A percentile compares a stretch with the other conserved stretches of the same genome.
Conservation (phyloP, 2,113 vertebrate species). For the Oenanthe oenanthe region DNA sequence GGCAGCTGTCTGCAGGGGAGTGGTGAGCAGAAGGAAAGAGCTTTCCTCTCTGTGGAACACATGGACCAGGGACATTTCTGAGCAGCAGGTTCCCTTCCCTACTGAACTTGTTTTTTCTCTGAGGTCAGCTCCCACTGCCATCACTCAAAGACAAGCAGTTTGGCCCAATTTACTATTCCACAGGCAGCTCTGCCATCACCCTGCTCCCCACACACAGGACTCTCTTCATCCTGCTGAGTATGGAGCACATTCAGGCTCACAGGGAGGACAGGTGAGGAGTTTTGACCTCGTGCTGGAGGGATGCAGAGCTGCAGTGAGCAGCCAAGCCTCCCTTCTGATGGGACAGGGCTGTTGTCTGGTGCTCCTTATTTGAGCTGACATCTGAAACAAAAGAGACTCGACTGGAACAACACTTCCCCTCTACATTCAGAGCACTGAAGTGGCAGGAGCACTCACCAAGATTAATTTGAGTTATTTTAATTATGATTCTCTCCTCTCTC, state of each 20-base stretch:
- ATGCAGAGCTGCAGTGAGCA: background rate
- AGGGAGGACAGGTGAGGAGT: background rate
- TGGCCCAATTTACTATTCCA: background rate
- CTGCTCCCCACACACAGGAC: fast-evolving
- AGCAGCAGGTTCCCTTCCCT: background rate
- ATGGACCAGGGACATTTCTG: fast-evolving
- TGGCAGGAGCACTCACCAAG: conserved; percentile 39
- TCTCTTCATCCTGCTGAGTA: background rate
- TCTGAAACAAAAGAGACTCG: background rate
- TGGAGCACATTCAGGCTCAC: background rate
- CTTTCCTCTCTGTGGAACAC: background rate
- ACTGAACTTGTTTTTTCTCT: background rate
- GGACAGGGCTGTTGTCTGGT: background rate
- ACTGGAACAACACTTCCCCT: background rate
- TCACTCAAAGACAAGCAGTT: background rate
- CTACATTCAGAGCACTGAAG: background rate
- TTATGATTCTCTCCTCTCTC: conserved; percentile 53
- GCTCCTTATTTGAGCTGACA: background rate
- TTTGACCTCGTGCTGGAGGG: background rate
- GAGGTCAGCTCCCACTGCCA: background rate
- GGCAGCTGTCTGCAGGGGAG: background rate
- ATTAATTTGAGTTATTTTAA: conserved; percentile 66
- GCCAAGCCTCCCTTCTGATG: background rate
- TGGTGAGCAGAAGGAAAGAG: background rate
- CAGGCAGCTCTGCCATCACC: background rate